phyloP scores from a whole-genome alignment of 2,888 invertebrate genomes.

The Agrotis segetum region DNA sequence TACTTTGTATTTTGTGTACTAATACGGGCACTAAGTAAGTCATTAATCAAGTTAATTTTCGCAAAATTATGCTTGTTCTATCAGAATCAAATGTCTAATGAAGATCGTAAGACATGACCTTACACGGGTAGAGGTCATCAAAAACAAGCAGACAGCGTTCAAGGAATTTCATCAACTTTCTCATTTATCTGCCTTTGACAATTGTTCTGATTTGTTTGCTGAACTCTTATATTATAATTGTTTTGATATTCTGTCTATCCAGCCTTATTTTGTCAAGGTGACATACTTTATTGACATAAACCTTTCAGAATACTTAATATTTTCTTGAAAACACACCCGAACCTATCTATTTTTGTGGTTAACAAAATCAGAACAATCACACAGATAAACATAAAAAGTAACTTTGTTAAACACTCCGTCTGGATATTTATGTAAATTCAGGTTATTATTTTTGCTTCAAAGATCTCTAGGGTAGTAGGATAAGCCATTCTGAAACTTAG shows the following conservation, averaged over 20 bases:
- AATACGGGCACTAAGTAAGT: neutral
- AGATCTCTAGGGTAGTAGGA: too few relatives aligned
- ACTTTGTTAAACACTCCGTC: neutral
- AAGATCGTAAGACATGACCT: constrained; percentile 14
- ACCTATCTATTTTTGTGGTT: too few relatives aligned
- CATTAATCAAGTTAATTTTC: constrained; percentile 19
- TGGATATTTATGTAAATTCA: neutral
- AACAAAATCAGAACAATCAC: neutral
- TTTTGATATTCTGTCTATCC: neutral
- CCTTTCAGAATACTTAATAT: too few relatives aligned
- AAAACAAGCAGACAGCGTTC: neutral
- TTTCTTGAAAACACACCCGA: too few relatives aligned
- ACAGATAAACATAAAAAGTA: neutral
- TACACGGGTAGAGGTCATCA: neutral
- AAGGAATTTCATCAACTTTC: constrained; percentile 32
- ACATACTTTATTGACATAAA: too few relatives aligned
- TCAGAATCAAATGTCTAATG: constrained; percentile 19
- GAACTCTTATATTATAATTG: neutral
- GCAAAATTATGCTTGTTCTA: constrained; percentile 11
- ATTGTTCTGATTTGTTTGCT: constrained; percentile 24
- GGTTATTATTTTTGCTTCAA: neutral
- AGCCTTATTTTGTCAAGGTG: neutral
- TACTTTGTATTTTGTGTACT: neutral
- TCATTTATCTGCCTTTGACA: constrained; percentile 8
- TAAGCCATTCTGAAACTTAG: neutral